Conservation (phyloP, 2,797 vertebrate genomes). For the Argentina silus region DNA sequence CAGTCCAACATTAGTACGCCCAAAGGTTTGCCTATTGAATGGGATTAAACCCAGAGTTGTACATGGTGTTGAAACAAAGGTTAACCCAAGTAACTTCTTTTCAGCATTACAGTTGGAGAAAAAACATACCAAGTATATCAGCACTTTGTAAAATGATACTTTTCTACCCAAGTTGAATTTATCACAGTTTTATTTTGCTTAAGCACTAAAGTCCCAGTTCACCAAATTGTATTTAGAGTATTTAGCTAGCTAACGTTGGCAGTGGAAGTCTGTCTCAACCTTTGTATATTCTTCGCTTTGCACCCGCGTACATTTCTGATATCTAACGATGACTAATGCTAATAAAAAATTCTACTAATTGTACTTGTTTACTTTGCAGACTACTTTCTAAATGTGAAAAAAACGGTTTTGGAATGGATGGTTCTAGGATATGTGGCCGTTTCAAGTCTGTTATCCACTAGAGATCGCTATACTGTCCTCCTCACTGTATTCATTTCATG, state of each 20-base stretch:
- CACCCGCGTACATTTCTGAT: slow-evolving; percentile 29
- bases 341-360: slow-evolving; percentile 24
- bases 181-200: background rate
- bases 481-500: slow-evolving; percentile 22
- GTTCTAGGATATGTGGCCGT: background rate
- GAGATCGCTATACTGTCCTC: slow-evolving; percentile 6
- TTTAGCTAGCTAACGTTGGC: background rate
- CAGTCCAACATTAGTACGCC: background rate
- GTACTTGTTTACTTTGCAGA: slow-evolving; percentile 35
- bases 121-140: slow-evolving; percentile 5
- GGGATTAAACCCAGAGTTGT: background rate
- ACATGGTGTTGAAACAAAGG: background rate
- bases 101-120: background rate
- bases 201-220: slow-evolving; percentile 7
- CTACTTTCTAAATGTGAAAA: slow-evolving; percentile 34
- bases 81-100: background rate
- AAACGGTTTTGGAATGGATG: background rate
- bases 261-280: slow-evolving; percentile 25
- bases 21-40: background rate
- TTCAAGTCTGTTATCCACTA: slow-evolving; percentile 29
- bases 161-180: slow-evolving; percentile 13
- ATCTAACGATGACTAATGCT: slow-evolving; percentile 34
- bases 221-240: background rate
- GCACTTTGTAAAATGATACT: slow-evolving; percentile 8
- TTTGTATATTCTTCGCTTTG: slow-evolving; percentile 24